These are phyloP conservation scores for Saxicola maurus DNA, from an alignment of 2,797 vertebrate genomes.

Conservation along the genomic window DNA sequence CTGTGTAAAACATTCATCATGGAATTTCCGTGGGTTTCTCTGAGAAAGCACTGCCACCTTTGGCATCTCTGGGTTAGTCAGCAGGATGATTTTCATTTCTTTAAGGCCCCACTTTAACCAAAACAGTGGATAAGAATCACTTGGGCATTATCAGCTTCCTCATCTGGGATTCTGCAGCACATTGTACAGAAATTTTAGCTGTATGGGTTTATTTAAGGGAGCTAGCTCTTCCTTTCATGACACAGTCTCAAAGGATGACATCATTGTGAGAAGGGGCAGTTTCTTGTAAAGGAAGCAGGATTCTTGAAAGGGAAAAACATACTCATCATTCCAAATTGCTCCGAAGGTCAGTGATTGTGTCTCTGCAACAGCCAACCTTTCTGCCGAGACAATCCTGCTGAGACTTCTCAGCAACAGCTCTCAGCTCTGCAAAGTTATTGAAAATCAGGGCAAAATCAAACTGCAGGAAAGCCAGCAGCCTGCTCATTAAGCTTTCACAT, in stretches of 20 bases:
- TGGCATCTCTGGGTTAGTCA: background rate
- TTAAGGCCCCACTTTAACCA: background rate
- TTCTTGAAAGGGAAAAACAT: background rate
- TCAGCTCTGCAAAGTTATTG: background rate
- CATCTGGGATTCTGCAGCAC: background rate
- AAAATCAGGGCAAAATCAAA: background rate
- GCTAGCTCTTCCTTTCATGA: background rate
- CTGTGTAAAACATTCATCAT: background rate
- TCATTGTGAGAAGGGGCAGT: background rate
- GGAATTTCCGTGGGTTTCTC: background rate
- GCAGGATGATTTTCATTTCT: background rate
- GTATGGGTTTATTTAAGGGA: background rate
- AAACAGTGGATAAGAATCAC: background rate
- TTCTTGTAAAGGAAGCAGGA: background rate
- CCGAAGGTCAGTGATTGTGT: background rate
- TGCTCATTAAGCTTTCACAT: background rate
- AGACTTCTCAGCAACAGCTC: background rate
- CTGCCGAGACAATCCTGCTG: background rate
- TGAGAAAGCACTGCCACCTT: background rate
- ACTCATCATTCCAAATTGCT: background rate
- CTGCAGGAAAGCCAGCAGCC: background rate
- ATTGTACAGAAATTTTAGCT: background rate
- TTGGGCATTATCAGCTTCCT: background rate
- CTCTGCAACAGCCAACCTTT: fast-evolving
- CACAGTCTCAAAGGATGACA: background rate